A percentile compares a stretch with the other conserved stretches of the same genome.
Evolutionary conservation across 2,113 vertebrate species (phyloP).

Genomic region (Pagrus major): DNA sequence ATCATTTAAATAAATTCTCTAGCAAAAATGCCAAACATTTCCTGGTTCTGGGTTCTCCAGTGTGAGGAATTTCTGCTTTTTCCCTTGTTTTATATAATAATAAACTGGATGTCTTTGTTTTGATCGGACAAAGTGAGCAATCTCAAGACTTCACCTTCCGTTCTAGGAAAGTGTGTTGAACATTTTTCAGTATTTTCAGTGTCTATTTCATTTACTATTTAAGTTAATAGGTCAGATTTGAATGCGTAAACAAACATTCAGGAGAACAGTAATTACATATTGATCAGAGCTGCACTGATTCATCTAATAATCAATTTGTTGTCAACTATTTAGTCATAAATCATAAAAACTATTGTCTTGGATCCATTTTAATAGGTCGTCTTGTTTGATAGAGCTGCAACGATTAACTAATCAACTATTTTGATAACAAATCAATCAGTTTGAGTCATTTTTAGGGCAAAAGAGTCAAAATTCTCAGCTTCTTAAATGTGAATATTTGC

Average conservation of each 20-base stretch:
- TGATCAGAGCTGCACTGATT: no score
- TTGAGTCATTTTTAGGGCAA: no score
- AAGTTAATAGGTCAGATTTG: background rate
- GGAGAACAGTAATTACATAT: background rate
- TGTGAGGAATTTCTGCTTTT: background rate
- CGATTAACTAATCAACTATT: no score
- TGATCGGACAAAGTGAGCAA: background rate
- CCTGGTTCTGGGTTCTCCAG: background rate
- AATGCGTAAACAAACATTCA: slow-evolving; percentile 2
- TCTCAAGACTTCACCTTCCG: background rate
- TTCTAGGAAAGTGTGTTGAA: background rate
- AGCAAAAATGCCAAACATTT: background rate
- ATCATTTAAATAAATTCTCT: background rate
- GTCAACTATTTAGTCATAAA: no score
- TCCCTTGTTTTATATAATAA: background rate
- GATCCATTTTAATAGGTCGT: no score
- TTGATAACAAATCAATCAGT: no score
- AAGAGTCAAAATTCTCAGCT: no score
- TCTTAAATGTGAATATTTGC: no score
- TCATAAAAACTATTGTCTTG: no score
- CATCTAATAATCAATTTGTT: no score
- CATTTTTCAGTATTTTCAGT: background rate
- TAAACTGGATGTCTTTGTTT: background rate
- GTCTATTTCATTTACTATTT: slow-evolving; percentile 17
- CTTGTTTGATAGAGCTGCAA: no score